These are phyloP conservation scores for Cynocephalus volans DNA, from an alignment of 2,113 vertebrate genomes.

Conservation along the genomic window DNA sequence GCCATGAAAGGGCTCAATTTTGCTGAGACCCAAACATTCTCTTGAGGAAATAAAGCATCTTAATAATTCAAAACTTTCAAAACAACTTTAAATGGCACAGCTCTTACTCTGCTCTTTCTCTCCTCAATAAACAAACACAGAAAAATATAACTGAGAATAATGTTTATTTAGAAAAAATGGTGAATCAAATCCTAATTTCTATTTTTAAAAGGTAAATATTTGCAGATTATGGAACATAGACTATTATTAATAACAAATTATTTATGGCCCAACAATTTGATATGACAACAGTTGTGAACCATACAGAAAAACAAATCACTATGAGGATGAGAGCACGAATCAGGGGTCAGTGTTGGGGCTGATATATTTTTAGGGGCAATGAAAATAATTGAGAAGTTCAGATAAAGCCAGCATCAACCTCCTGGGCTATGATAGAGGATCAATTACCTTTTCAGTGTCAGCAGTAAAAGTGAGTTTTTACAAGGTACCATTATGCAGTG, in stretches of 20 bases:
- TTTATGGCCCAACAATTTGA: background rate
- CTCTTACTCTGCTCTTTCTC: background rate
- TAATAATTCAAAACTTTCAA: constrained; percentile 69
- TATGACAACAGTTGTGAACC: constrained; percentile 23
- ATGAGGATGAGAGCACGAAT: background rate
- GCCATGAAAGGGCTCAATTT: background rate
- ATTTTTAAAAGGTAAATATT: constrained; percentile 57
- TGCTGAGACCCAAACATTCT: constrained; percentile 17
- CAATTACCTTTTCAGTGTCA: background rate
- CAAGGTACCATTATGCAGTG: background rate
- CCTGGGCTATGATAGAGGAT: background rate
- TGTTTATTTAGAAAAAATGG: constrained; percentile 20
- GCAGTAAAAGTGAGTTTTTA: background rate
- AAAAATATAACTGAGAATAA: constrained; percentile 37
- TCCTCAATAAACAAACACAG: constrained; percentile 3
- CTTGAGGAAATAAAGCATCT: constrained; percentile 52
- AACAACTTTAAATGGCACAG: constrained; percentile 12
- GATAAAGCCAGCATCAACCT: background rate
- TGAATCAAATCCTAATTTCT: constrained; percentile 25
- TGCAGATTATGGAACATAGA: constrained; percentile 26
- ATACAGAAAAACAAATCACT: background rate
- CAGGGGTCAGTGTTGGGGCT: background rate
- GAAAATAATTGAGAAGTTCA: constrained; percentile 34
- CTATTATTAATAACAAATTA: constrained; percentile 62
- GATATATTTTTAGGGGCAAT: background rate